Percentiles rank a stretch among this genome's conserved stretches.
phyloP scores from a whole-genome alignment of 2,797 vertebrate genomes.

The Stomatorhinus walkeri region DNA sequence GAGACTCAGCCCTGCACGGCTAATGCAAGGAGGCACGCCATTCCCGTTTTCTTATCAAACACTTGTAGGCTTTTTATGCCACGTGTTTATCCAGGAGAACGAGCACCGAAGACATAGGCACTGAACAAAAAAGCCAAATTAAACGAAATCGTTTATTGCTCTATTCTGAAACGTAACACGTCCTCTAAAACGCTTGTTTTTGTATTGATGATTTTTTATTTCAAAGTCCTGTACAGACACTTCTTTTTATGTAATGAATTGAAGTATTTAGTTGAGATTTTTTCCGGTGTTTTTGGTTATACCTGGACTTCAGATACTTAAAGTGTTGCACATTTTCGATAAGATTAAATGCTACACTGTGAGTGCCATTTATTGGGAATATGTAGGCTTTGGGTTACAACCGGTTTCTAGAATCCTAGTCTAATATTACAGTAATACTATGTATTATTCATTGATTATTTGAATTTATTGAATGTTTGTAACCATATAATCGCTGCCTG shows the following conservation, averaged over 20 bases:
- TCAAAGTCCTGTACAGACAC: not conserved
- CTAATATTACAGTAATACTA: not conserved
- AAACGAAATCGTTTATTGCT: not conserved
- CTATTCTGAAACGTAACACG: not conserved
- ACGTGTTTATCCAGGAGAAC: not conserved
- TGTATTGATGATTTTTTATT: not conserved
- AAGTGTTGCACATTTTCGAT: not conserved
- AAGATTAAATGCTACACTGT: not conserved
- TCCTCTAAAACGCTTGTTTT: not conserved
- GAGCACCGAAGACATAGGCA: not conserved
- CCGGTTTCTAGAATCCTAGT: not conserved
- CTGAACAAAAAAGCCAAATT: not conserved
- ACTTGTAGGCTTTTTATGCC: not conserved
- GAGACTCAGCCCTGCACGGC: constrained; percentile 32
- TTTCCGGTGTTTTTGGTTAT: not conserved
- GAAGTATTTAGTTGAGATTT: not conserved
- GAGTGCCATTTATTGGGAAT: not conserved
- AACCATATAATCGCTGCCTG: not conserved
- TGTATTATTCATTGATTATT: not conserved
- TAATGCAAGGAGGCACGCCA: not conserved
- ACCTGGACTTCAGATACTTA: not conserved
- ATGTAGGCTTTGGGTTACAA: not conserved
- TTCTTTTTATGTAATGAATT: not conserved
- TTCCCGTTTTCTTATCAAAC: not conserved
- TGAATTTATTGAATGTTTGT: not conserved